Percentiles rank a stretch among this genome's conserved stretches.
Evolutionary conservation across 2,113 vertebrate species (phyloP).

Genomic region (Mustela nigripes): DNA sequence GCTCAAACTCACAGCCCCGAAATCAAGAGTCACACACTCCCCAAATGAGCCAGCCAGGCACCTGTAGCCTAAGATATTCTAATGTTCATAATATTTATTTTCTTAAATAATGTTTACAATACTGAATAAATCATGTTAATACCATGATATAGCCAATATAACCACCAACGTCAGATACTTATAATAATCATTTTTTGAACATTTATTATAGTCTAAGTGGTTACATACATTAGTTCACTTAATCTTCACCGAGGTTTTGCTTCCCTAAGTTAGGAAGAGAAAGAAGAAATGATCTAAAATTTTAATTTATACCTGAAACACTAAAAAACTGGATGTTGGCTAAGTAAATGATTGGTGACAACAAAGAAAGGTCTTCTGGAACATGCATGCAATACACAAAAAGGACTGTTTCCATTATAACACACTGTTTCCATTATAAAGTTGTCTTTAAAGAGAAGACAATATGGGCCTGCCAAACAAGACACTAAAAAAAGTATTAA

Average conservation of each 20-base stretch:
- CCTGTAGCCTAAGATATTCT: not conserved
- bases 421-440: not conserved
- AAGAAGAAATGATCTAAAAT: not conserved
- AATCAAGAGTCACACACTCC: not conserved
- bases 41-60: not conserved
- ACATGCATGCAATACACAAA: not conserved
- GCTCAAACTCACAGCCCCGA: not conserved
- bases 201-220: not conserved
- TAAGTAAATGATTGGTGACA: not conserved
- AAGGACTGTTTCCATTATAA: not conserved
- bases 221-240: not conserved
- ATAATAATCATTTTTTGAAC: not conserved
- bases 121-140: not conserved
- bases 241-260: not conserved
- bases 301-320: constrained; percentile 34
- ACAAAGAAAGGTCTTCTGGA: not conserved
- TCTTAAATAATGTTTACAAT: not conserved
- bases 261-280: not conserved
- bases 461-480: not conserved
- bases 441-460: not conserved
- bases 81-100: not conserved
- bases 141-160: not conserved
- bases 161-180: not conserved
- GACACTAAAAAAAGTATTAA: not conserved
- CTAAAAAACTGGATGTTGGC: not conserved